Base-by-base conservation (phyloP, 2,888 invertebrate genomes). In the Oxycera nigricornis region DNA sequence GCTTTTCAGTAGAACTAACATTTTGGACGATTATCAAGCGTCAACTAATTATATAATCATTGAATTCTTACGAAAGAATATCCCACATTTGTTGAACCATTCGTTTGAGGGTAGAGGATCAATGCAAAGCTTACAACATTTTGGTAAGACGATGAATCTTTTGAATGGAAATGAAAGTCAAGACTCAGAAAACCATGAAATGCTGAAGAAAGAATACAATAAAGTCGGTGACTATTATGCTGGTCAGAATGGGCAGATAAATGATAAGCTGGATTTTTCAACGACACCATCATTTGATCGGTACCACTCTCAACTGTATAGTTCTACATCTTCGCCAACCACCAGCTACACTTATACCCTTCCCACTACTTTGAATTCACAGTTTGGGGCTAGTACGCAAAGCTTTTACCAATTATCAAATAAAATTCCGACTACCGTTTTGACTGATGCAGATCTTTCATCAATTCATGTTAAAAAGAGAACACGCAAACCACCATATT, bases 1-100 rank as follows among this genome's bases (percentile, higher is more conserved):
- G 62, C 35, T 22, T 26, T 9, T 59, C 3, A 31, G n/a, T 65
- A 62, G 46, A 57, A 59, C 46, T 50, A 73, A 62, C 14, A 72
- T 76, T 22, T 75, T 68, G 31, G 50, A 75, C 6, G 74, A 76
- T 17, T 75, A 77, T 72, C 73, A 74, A 61, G 28, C 24, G 20
- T 78, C 78, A 9, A 77, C 68, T 46, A 78, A 78, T 76, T 68
- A 73, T 67, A 77, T 78, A 72, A 41, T 78, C 24, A 77, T 76
- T 75, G 74, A 78, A 52, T 78, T 78, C 70, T 61, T 78, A 6
- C 74, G 72, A 52, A 75, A 73, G 61, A 74, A 70, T 73, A 75
- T 78, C 26, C 6, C 31, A 3, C 1, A 65, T 65, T 73, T 65
- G 62, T 20, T 59, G n/a, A 22, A 20, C 22, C 62, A 73, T 73